Base-by-base conservation (phyloP, 2,113 vertebrate species). In the Lontra canadensis region DNA sequence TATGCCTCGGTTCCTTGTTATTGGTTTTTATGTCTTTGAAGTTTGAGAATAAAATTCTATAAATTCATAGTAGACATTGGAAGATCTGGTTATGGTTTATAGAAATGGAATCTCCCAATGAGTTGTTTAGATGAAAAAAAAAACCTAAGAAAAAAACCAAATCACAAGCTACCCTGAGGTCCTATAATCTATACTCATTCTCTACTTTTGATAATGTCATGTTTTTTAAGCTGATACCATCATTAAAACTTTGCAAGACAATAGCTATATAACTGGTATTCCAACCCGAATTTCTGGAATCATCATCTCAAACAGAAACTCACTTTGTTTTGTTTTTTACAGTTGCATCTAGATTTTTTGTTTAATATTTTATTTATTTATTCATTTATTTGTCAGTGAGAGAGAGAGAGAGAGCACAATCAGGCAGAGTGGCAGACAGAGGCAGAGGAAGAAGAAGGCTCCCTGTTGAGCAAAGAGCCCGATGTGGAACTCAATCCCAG, bases 21-120 rank as follows among this genome's bases (percentile, higher is more conserved):
- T 42, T 55, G 55, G 34, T 59, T 88, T 95, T 90, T 71, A 31
- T 80, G 80, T 73, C 49, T 88, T 81, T 57, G 44, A 94, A 96
- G 69, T 57, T 65, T 8, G 52, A 71, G 49, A 52, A 34, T 88
- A 20, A 79, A 76, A 90, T 61, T 94, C 80, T 86, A 23, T 79
- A 44, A 85, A 82, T 95, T 81, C n/a, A 63, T 65, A 57, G 4
- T 71, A 65, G 49, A 88, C 39, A 34, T 7, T 74, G 11, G 26
- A 79, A 44, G 65, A 76, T 7, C 31, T 49, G 39, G 25, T 88
- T 90, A 44, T 87, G 29, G 36, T 90, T 93, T 88, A 73, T 69
- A 42, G 47, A 78, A 17, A 63, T 31, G 47, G 55, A 93, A 81
- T 39, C 71, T 67, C 86, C 83, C 67, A 52, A 4, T 15, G 79